Evolutionary conservation across 2,888 invertebrate genomes (phyloP), one percentile per base, ranked within the genome.

Genomic region (Podabrus alpinus): DNA sequence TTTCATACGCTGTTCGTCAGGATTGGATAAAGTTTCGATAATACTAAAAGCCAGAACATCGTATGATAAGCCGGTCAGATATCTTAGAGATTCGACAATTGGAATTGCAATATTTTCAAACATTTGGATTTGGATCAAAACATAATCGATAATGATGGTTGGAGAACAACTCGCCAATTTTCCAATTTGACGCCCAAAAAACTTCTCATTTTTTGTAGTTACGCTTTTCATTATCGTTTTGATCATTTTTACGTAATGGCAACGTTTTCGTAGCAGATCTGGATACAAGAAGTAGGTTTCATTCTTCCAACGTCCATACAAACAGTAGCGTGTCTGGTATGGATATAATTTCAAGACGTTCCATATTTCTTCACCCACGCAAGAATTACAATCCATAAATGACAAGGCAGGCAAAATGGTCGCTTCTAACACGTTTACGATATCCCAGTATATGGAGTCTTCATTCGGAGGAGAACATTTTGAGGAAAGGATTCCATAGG

Each of bases 181-280:
- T 13, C 99, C 99, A 79, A 99, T 95, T 67, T 95, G 93, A 74
- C 99, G 91, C 0, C 99, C 99, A 77, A 97, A 95, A 1, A 96
- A 97, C 87, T 99, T 99, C 4, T 98, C 97, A 84, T 98, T 99
- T 86, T 99, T 99, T 86, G 99, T 99, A 82, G 97, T 97, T 45
- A 97, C 96, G 77, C 95, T 92, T 88, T 99, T 98, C 96, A 99
- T 97, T 59, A 98, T 94, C 80, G 97, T 97, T 85, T 97, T 97
- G 66, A 98, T 95, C 84, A 95, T 93, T 84, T 97, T 97, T 80
- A 97, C 91, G 0, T 95, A 94, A 84, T 96, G 95, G 0, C 96
- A 97, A 61, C 95, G 91, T 45, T 95, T 94, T 15, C 94, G 90
- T 84, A 97, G 91, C 69, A 99, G 88, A 61, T 94, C 91, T 0